A percentile compares a stretch with the other conserved stretches of the same genome.
Evolutionary conservation across 53 echinoderm and acorn worm species (phyloP).

Genomic region (Actinopyga echinites): DNA sequence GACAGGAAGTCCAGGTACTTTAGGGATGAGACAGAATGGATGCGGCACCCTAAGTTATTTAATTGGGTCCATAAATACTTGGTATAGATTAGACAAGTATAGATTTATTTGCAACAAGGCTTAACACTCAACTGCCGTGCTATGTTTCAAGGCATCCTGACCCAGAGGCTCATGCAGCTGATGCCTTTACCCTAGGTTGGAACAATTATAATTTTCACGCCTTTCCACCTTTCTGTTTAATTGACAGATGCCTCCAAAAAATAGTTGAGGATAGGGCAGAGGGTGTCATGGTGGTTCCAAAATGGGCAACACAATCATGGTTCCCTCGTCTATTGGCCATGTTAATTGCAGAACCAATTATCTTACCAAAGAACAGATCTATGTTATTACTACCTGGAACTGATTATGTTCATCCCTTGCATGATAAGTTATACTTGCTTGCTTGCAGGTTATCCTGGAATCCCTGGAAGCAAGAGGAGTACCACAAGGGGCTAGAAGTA

Average conservation of each 20-base stretch:
- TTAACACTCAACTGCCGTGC: constrained; percentile 10
- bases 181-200: constrained; percentile 55
- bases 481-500: not conserved
- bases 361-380: not conserved
- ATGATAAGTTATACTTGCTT: not conserved
- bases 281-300: not conserved
- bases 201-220: not conserved
- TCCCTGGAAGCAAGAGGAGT: constrained; percentile 1
- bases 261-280: not conserved
- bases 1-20: not conserved
- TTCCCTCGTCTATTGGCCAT: not conserved
- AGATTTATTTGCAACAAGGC: too few relatives aligned
- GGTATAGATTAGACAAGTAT: too few relatives aligned
- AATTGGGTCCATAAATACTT: not conserved
- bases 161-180: constrained; percentile 33
- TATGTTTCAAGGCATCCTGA: constrained; percentile 51
- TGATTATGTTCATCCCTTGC: not conserved
- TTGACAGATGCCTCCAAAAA: not conserved
- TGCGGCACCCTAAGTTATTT: not conserved
- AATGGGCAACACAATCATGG: not conserved
- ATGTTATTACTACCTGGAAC: not conserved
- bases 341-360: not conserved
- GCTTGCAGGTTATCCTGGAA: constrained; percentile 41
- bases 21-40: not conserved
- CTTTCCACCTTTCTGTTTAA: constrained; percentile 19